These are phyloP conservation scores for Poecilobothrus nobilitatus DNA, from an alignment of 2,888 invertebrate genomes.

Conservation along the genomic window DNA sequence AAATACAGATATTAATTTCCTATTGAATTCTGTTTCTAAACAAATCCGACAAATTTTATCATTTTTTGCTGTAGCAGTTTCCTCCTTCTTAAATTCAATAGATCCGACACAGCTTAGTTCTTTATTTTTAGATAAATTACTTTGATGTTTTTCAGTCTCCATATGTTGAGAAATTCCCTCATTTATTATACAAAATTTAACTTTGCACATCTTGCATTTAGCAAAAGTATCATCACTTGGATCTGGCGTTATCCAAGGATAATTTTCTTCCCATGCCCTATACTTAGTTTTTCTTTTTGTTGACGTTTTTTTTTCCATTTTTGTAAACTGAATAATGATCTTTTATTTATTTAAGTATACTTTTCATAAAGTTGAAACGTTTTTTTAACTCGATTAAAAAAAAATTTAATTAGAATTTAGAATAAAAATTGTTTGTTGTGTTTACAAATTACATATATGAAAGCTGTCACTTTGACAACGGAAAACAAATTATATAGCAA, in stretches of 20 bases:
- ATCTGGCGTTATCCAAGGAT: neutral
- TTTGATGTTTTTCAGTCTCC: neutral
- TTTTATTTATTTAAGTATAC: too few species aligned
- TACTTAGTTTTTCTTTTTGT: neutral
- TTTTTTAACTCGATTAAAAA: too few species aligned
- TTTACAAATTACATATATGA: too few species aligned
- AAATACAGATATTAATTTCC: slow-evolving; percentile 33
- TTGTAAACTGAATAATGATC: too few species aligned
- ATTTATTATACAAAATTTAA: neutral
- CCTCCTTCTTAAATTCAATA: neutral
- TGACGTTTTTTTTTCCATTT: neutral
- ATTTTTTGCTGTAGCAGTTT: neutral
- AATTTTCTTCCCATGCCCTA: neutral
- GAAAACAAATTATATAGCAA: too few species aligned
- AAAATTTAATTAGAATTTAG: too few species aligned
- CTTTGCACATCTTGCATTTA: neutral
- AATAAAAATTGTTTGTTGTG: too few species aligned
- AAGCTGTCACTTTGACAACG: too few species aligned
- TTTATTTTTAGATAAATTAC: neutral
- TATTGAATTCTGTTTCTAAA: slow-evolving; percentile 27
- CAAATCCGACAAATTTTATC: slow-evolving; percentile 32
- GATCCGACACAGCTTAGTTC: neutral
- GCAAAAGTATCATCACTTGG: neutral
- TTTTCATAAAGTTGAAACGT: too few species aligned
- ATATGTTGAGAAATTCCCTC: neutral